These are phyloP conservation scores for Saccostrea glomerata DNA, from an alignment of 1,140 invertebrate species.

Conservation along the genomic window DNA sequence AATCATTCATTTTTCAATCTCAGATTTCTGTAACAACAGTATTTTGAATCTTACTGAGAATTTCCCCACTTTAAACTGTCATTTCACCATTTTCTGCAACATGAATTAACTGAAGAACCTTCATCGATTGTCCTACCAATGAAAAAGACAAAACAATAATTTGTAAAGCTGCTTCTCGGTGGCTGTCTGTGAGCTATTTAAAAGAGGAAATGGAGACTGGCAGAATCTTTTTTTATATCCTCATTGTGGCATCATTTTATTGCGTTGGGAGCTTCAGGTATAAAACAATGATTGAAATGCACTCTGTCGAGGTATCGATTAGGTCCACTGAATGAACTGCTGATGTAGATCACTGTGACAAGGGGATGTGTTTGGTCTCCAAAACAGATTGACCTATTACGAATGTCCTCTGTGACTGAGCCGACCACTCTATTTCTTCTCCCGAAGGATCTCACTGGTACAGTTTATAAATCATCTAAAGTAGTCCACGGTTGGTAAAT, in stretches of 20 bases:
- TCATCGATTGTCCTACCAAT: background rate
- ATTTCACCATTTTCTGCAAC: background rate
- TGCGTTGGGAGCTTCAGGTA: background rate
- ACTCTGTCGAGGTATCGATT: background rate
- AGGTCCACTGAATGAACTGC: background rate
- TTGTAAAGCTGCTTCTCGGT: background rate
- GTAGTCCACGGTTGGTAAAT: no score
- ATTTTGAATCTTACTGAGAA: background rate
- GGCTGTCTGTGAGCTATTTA: constrained; percentile 18
- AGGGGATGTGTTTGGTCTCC: background rate
- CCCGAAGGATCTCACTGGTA: no score
- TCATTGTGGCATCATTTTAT: constrained; percentile 22
- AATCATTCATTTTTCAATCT: constrained; percentile 10
- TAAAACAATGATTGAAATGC: background rate
- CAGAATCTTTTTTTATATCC: background rate
- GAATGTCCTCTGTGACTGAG: background rate
- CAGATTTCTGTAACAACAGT: background rate
- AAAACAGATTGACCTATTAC: background rate
- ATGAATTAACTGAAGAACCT: background rate
- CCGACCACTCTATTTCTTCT: background rate
- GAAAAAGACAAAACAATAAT: background rate
- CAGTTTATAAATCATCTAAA: no score
- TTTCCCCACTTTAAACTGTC: background rate
- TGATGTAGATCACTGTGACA: background rate
- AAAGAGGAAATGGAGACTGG: constrained; percentile 7